Conservation (phyloP, 1,140 invertebrate species). For the Odontomachus brunneus region DNA sequence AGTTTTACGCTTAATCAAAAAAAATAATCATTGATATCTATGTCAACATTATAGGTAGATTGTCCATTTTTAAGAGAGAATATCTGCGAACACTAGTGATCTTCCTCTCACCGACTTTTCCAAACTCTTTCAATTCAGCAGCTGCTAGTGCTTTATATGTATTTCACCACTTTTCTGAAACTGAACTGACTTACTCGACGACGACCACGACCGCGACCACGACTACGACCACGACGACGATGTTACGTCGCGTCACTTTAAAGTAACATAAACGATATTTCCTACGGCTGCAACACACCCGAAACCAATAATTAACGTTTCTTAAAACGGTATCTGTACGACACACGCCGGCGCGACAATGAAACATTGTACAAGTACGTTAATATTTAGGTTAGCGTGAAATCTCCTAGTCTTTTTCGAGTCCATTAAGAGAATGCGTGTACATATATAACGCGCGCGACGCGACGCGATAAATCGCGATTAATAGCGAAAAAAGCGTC, state of each 20-base stretch:
- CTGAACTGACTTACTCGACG: neutral
- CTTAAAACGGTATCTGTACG: constrained; percentile 36
- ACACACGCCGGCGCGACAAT: constrained; percentile 22
- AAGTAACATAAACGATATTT: constrained; percentile 15
- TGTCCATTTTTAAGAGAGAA: constrained; percentile 58
- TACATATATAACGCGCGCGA: constrained; percentile 9
- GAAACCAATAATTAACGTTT: constrained; percentile 58
- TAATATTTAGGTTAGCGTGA: constrained; percentile 63
- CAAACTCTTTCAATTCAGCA: constrained; percentile 41
- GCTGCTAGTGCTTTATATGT: constrained; percentile 61
- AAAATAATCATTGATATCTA: constrained; percentile 69
- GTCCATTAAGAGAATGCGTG: constrained; percentile 49
- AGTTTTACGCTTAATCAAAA: constrained; percentile 73
- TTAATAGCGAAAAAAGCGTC: no score
- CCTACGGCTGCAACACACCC: neutral
- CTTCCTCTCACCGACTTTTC: constrained; percentile 37
- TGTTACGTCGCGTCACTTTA: neutral
- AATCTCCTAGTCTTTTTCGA: constrained; percentile 68
- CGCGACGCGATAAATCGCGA: no score
- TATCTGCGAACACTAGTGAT: constrained; percentile 51
- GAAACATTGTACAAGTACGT: constrained; percentile 47
- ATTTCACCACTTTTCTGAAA: constrained; percentile 52
- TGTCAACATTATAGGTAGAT: constrained; percentile 70
- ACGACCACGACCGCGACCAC: neutral
- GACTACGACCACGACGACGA: no score